These are phyloP conservation scores for Melieria picta DNA, from an alignment of 2,888 invertebrate species.

Conservation along the genomic window DNA sequence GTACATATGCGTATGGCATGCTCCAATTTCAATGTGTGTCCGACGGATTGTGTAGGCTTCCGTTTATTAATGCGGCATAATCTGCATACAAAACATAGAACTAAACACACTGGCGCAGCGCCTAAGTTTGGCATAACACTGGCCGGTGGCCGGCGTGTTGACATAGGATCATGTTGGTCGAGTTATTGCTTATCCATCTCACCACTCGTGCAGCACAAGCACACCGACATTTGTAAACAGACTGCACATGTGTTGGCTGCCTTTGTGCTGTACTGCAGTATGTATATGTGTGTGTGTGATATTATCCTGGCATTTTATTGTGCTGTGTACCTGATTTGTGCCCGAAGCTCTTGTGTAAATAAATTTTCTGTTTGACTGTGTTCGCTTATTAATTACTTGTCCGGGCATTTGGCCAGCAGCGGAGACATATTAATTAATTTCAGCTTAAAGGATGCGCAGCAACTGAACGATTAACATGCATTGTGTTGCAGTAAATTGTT, in stretches of 20 bases:
- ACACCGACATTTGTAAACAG: conserved; percentile 4
- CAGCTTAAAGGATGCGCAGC: conserved; percentile 26
- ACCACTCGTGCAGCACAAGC: background rate
- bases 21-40: conserved; percentile 16
- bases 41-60: conserved; percentile 15
- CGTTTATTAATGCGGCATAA: conserved; percentile 53
- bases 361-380: conserved; percentile 44
- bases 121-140: background rate
- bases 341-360: conserved; percentile 51
- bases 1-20: conserved; percentile 2
- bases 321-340: conserved; percentile 20
- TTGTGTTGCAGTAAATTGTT: background rate
- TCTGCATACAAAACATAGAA: conserved; percentile 29
- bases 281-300: conserved; percentile 16
- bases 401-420: conserved; percentile 50
- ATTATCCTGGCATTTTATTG: conserved; percentile 13
- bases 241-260: conserved; percentile 1
- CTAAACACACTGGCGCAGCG: too few relatives aligned
- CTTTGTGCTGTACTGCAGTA: conserved; percentile 12
- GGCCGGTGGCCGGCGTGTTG: conserved; percentile 28
- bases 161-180: conserved; percentile 41
- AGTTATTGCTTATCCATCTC: conserved; percentile 41
- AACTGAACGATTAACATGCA: background rate
- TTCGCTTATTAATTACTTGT: conserved; percentile 55
- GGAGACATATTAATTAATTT: conserved; percentile 39